Conservation (phyloP, 2,888 invertebrate genomes). For the Agapetus fuscipes region DNA sequence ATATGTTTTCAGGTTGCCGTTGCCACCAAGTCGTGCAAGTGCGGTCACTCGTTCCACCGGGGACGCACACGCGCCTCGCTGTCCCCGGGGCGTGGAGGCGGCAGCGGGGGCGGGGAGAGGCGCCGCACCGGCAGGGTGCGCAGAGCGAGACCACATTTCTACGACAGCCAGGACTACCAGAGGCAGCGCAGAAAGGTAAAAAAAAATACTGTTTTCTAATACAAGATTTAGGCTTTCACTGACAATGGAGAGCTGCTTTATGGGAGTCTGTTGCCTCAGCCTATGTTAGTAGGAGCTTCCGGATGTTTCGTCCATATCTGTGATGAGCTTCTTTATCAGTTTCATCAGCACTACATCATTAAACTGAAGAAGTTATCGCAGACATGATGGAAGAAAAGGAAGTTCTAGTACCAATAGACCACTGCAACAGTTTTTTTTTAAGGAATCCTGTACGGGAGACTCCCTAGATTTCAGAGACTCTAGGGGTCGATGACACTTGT, state of each 20-base stretch:
- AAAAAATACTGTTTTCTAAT: too few relatives aligned
- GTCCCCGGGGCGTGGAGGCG: not conserved
- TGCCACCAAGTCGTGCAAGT: slow-evolving; percentile 75
- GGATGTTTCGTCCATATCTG: too few relatives aligned
- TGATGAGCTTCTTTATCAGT: too few relatives aligned
- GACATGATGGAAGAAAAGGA: too few relatives aligned
- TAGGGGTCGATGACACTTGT: too few relatives aligned
- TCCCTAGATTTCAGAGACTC: too few relatives aligned
- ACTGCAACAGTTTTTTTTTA: too few relatives aligned
- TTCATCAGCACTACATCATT: too few relatives aligned
- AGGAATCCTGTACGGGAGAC: too few relatives aligned
- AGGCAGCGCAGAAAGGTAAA: slow-evolving; percentile 60
- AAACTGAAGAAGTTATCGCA: too few relatives aligned
- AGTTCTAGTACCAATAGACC: too few relatives aligned
- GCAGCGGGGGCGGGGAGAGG: slow-evolving; percentile 30
- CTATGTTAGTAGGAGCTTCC: not conserved
- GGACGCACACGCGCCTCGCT: slow-evolving; percentile 41
- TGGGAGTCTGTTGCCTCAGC: not conserved
- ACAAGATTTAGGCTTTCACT: not conserved
- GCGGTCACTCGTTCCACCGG: slow-evolving; percentile 72
- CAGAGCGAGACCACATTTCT: slow-evolving; percentile 71
- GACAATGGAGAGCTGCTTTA: not conserved
- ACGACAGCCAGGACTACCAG: slow-evolving; percentile 72
- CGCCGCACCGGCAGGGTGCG: slow-evolving; percentile 64
- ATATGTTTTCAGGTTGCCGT: slow-evolving; percentile 58